Conservation (phyloP, 1,140 invertebrate species). For the Drosophila athabasca region DNA sequence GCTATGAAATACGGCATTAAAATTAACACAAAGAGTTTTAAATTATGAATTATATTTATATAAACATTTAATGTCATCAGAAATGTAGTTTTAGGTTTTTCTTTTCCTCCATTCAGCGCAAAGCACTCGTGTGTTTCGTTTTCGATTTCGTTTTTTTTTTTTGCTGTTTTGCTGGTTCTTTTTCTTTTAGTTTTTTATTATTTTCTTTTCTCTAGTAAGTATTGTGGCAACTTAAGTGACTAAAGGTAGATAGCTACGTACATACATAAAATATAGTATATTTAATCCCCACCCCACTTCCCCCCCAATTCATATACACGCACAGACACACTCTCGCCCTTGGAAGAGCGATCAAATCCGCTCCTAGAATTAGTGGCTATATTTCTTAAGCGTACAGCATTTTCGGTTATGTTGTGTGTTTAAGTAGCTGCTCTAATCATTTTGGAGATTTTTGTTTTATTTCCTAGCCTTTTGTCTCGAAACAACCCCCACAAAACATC, state of each 20-base stretch:
- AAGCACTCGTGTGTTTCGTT: conserved; percentile 30
- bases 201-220: conserved; percentile 62
- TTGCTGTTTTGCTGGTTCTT: conserved; percentile 11
- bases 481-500: conserved; percentile 33
- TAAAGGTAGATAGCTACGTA: conserved; percentile 65
- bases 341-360: conserved; percentile 24
- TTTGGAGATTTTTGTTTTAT: conserved; percentile 1
- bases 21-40: conserved; percentile 46
- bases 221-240: conserved; percentile 79
- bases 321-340: conserved; percentile 24
- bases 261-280: conserved; percentile 39
- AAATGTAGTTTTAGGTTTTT: conserved; percentile 36
- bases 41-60: conserved; percentile 47
- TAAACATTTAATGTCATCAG: conserved; percentile 66
- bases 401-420: conserved; percentile 28
- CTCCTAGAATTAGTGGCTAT: conserved; percentile 48
- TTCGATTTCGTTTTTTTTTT: conserved; percentile 15
- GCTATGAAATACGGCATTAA: conserved; percentile 60
- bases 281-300: conserved; percentile 6
- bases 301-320: conserved; percentile 24
- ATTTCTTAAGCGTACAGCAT: conserved; percentile 42
- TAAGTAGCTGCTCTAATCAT: conserved; percentile 13
- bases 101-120: conserved; percentile 51
- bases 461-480: conserved; percentile 38
- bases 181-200: conserved; percentile 21